Percentiles rank a stretch among this genome's conserved stretches.
Conservation (phyloP, 1,140 invertebrate species). For the Meloidogyne floridensis region DNA sequence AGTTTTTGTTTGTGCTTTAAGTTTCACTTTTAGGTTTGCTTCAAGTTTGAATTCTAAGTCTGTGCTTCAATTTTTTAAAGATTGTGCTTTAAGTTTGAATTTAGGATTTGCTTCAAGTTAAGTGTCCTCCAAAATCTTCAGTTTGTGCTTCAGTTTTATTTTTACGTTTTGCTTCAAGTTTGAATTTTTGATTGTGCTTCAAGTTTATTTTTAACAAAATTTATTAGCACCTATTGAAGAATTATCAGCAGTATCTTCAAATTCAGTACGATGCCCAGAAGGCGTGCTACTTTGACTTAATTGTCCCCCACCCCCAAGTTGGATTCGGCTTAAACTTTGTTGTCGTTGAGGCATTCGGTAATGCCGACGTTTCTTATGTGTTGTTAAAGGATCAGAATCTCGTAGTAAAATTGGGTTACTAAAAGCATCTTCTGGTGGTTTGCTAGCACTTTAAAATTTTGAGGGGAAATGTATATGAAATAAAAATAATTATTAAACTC, state of each 20-base stretch:
- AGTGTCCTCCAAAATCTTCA: too few species aligned
- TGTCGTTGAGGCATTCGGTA: neutral
- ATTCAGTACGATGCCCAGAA: slow-evolving; percentile 10
- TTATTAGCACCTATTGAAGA: neutral
- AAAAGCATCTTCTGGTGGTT: slow-evolving; percentile 27
- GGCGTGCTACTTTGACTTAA: neutral
- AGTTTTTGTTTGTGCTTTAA: too few species aligned
- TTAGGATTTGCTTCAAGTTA: too few species aligned
- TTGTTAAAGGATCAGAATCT: slow-evolving; percentile 24
- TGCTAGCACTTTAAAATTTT: slow-evolving; percentile 22
- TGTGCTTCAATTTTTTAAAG: too few species aligned
- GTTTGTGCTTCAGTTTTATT: too few species aligned
- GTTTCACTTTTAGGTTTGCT: too few species aligned
- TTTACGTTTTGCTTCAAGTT: too few species aligned
- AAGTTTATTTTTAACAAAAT: neutral
- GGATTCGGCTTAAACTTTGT: slow-evolving; percentile 9
- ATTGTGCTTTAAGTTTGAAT: neutral
- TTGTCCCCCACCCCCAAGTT: neutral
- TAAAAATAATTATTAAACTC: slow-evolving; percentile 17
- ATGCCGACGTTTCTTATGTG: slow-evolving; percentile 19
- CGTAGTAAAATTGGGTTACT: slow-evolving; percentile 33
- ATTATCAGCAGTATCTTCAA: slow-evolving; percentile 14
- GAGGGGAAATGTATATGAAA: neutral
- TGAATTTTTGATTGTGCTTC: neutral
- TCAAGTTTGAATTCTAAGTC: too few species aligned